phyloP scores from a whole-genome alignment of 2,797 vertebrate genomes.

The Oryzias dopingdopingensis region DNA sequence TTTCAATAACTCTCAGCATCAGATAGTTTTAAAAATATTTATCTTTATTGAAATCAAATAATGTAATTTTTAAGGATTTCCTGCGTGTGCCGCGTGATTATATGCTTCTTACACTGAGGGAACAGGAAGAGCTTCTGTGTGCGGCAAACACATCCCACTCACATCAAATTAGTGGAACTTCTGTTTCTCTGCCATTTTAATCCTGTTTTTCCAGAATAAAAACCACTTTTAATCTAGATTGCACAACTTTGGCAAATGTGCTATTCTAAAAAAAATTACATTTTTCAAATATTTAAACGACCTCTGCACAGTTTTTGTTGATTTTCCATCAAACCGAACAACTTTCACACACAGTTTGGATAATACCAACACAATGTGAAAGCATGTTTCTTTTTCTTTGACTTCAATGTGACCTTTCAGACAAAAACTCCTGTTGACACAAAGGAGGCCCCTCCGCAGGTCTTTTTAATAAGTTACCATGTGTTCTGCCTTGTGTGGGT shows the following conservation, averaged over 20 bases:
- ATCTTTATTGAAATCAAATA: too few species aligned
- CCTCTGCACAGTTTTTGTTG: conserved; percentile 41
- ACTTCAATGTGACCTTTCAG: conserved; percentile 73
- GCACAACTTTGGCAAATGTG: background rate
- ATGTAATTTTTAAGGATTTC: too few species aligned
- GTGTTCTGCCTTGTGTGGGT: conserved; percentile 54
- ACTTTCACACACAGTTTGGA: conserved; percentile 24
- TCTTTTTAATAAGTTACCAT: conserved; percentile 77
- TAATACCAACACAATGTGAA: conserved; percentile 6
- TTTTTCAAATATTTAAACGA: conserved; percentile 16
- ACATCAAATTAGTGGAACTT: too few species aligned
- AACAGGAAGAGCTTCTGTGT: too few species aligned
- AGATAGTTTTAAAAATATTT: too few species aligned
- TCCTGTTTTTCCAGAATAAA: too few species aligned
- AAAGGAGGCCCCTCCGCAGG: conserved; percentile 57
- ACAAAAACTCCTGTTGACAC: conserved; percentile 66
- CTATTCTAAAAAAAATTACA: background rate
- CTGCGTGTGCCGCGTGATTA: too few species aligned
- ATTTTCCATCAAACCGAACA: conserved; percentile 21
- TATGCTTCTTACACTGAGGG: too few species aligned
- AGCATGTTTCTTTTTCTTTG: conserved; percentile 59
- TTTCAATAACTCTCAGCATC: conserved; percentile 41
- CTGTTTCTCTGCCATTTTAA: too few species aligned
- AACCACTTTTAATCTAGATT: too few species aligned
- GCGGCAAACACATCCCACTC: too few species aligned